phyloP scores from a whole-genome alignment of 2,888 invertebrate genomes.

The Chironomus tentans region DNA sequence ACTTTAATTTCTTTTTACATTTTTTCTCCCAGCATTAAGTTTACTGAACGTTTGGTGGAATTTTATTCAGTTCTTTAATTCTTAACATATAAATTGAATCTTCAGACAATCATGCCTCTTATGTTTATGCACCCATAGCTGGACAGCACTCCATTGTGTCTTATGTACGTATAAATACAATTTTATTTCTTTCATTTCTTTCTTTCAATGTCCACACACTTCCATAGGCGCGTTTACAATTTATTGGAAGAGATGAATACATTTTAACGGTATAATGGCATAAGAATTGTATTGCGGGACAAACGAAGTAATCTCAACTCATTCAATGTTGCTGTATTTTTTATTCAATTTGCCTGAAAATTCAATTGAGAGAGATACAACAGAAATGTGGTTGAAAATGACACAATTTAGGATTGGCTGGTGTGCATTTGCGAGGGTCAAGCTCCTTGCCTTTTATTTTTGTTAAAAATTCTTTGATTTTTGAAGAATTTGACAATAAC shows the following conservation, averaged over 20 bases:
- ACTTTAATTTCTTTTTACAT: no score
- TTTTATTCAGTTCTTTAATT: neutral
- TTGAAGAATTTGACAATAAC: no score
- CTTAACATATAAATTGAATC: neutral
- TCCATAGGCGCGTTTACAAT: slow-evolving; percentile 13
- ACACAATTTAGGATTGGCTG: no score
- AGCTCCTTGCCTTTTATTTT: no score
- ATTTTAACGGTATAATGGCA: slow-evolving; percentile 19
- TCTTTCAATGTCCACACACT: slow-evolving; percentile 7
- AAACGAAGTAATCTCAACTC: neutral
- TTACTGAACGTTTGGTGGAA: no score
- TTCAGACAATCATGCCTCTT: neutral
- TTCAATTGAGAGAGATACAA: no score
- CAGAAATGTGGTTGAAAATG: no score
- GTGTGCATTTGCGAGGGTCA: no score
- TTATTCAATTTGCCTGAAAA: slow-evolving; percentile 8
- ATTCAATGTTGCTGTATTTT: neutral
- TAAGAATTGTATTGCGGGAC: slow-evolving; percentile 9
- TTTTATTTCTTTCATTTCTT: neutral
- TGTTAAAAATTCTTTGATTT: no score
- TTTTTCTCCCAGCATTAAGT: no score
- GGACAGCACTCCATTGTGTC: neutral
- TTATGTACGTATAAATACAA: neutral
- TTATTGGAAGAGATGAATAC: slow-evolving; percentile 22
- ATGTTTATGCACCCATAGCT: neutral